These are phyloP conservation scores for Stomatorhinus ivindoensis DNA, from an alignment of 2,113 vertebrate species.

Conservation along the genomic window DNA sequence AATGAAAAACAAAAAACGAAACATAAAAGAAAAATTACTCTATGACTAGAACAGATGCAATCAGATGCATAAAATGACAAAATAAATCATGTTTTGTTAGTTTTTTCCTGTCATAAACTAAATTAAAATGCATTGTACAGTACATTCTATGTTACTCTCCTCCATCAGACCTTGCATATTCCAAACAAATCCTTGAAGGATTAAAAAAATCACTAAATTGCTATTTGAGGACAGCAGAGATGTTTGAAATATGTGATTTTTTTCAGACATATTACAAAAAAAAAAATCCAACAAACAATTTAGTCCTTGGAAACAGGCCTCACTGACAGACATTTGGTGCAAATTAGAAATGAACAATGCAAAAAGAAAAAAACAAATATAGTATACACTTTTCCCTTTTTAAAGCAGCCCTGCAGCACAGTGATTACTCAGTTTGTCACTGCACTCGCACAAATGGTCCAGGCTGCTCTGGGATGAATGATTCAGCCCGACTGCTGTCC, in stretches of 20 bases:
- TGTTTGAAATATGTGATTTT: slow-evolving; percentile 44
- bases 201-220: slow-evolving; percentile 65
- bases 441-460: slow-evolving; percentile 14
- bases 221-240: slow-evolving; percentile 58
- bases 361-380: slow-evolving; percentile 7
- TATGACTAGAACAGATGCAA: slow-evolving; percentile 76
- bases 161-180: slow-evolving; percentile 83
- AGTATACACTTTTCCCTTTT: slow-evolving; percentile 30
- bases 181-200: slow-evolving; percentile 76
- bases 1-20: slow-evolving; percentile 56
- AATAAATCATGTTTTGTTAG: slow-evolving; percentile 66
- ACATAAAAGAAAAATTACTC: slow-evolving; percentile 55
- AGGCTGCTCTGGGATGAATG: background rate
- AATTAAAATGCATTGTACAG: slow-evolving; percentile 84
- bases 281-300: slow-evolving; percentile 24
- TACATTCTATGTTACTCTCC: slow-evolving; percentile 81
- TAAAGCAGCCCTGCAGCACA: slow-evolving; percentile 7
- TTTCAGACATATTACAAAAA: slow-evolving; percentile 35
- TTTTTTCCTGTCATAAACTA: slow-evolving; percentile 70
- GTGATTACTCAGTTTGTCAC: slow-evolving; percentile 23
- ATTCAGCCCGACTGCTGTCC: background rate
- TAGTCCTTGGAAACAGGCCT: slow-evolving; percentile 39
- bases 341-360: slow-evolving; percentile 30
- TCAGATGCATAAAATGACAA: slow-evolving; percentile 66
- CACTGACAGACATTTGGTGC: slow-evolving; percentile 39